Conservation (phyloP, 2,113 vertebrate genomes). For the Bos indicus region DNA sequence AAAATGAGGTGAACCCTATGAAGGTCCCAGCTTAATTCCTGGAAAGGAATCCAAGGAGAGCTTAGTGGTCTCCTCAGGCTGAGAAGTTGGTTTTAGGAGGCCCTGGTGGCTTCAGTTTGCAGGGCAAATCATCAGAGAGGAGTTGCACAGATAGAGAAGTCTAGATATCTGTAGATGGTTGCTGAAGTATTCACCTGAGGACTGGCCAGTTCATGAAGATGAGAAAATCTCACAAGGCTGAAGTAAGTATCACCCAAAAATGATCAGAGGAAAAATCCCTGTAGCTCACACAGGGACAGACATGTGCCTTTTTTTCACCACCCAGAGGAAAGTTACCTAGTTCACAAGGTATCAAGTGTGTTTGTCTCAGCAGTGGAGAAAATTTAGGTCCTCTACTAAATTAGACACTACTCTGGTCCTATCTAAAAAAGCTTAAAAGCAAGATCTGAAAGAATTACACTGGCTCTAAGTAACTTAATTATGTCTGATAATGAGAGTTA, state of each 20-base stretch:
- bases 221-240: background rate
- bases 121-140: background rate
- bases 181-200: background rate
- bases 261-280: background rate
- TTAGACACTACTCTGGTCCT: background rate
- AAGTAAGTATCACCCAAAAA: background rate
- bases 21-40: background rate
- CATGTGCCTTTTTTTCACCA: background rate
- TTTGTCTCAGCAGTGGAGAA: background rate
- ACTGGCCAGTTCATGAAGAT: background rate
- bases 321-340: background rate
- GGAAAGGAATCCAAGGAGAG: background rate
- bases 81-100: background rate
- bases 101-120: background rate
- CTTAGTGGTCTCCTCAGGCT: background rate
- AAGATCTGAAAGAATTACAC: slow-evolving; percentile 1
- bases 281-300: background rate
- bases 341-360: background rate
- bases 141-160: background rate
- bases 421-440: background rate
- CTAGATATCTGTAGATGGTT: background rate
- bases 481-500: background rate
- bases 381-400: background rate
- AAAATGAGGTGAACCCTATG: background rate
- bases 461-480: background rate